A percentile compares a stretch with the other conserved stretches of the same genome.
Conservation (phyloP, 2,113 vertebrate species). For the Lampris incognitus region DNA sequence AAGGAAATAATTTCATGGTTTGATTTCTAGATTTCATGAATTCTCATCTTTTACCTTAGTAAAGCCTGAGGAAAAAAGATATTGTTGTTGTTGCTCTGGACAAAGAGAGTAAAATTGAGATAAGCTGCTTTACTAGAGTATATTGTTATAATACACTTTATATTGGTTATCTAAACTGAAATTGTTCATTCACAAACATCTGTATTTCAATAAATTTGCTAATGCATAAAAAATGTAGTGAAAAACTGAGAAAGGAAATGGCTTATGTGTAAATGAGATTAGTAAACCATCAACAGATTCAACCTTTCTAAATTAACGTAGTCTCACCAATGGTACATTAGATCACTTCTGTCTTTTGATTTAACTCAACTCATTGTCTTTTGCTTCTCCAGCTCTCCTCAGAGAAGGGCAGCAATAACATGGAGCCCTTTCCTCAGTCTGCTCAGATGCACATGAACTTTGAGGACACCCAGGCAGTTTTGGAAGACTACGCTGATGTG, state of each 20-base stretch:
- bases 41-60: neutral
- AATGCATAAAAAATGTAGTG: no score
- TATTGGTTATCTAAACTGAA: no score
- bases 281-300: neutral
- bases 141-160: no score
- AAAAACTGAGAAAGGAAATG: no score
- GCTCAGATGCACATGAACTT: conserved; percentile 77
- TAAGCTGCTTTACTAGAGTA: conserved; percentile 32
- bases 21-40: neutral
- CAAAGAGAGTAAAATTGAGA: conserved; percentile 15
- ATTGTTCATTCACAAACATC: no score
- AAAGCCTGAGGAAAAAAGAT: neutral
- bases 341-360: neutral
- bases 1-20: neutral
- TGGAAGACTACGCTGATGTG: conserved; percentile 76
- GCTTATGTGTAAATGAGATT: neutral
- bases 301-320: neutral
- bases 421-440: conserved; percentile 78
- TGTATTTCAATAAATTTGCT: no score
- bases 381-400: conserved; percentile 63
- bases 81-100: neutral
- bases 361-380: neutral
- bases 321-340: neutral
- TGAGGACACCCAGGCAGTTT: conserved; percentile 78
- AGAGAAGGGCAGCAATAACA: conserved; percentile 77